Evolutionary conservation across 2,888 invertebrate genomes (phyloP), one percentile per base, ranked within the genome.

Genomic region (Brenthis daphne): DNA sequence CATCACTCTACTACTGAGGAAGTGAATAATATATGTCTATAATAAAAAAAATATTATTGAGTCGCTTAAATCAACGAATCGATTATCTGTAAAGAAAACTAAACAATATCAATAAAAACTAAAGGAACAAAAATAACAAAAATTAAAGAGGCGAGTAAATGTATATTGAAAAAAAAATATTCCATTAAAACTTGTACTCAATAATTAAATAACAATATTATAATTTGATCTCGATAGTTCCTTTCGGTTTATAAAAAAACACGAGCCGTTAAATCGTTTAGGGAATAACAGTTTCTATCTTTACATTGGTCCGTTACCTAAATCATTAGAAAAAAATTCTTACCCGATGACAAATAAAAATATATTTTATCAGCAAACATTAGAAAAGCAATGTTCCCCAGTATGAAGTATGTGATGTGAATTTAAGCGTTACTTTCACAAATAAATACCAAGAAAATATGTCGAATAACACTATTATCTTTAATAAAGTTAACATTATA

Each of bases 121-220:
- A 91, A 90, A 91, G 90, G 91, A 92, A 92, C 89, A 91, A 90
- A 90, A 78, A 89, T 90, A 90, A 90, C 77, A 89, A 89, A 74
- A 74, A 69, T 64, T 86, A 90, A 83, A 90, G 84, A 90, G 86
- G 88, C 88, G 89, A 87, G 87, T 88, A 86, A 85, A 50, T 86
- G 83, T 89, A 90, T 90, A 90, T 87, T 87, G 87, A 89, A 90
- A 88, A 82, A 66, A 85, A 88, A 86, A 89, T 86, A 90, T 87
- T 87, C 84, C 84, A 86, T 88, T 90, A 89, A 89, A 91, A 90
- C 91, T 91, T 92, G 92, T 92, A 92, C 90, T 92, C 92, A 87
- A 90, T 90, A 91, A 90, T 91, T 90, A 90, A 90, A 90, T 90
- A 92, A 92, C 92, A 91, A 90, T 91, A 90, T 90, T 87, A 91